Percentiles rank a stretch among this genome's conserved stretches.
Conservation (phyloP, 2,113 vertebrate genomes). For the Esox niger region DNA sequence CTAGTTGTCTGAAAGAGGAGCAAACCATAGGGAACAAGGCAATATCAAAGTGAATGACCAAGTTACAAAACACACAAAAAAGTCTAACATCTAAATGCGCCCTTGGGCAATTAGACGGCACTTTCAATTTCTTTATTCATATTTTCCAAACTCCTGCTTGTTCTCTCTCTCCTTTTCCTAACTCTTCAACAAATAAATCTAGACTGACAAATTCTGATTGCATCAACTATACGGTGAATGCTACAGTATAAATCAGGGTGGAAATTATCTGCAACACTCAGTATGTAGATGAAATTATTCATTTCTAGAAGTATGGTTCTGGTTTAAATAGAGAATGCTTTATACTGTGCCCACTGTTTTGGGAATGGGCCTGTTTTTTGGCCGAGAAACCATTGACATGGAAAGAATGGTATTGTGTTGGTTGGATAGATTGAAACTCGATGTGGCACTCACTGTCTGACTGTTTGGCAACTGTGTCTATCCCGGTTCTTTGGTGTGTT, state of each 20-base stretch:
- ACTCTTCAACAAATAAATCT: background rate
- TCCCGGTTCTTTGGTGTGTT: background rate
- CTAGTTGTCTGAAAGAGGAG: slow-evolving; percentile 6
- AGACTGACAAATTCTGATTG: slow-evolving; percentile 23
- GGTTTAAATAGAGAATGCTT: slow-evolving; percentile 31
- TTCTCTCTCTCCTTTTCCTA: slow-evolving; percentile 23
- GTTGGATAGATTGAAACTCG: slow-evolving; percentile 33
- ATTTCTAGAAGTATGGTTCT: slow-evolving; percentile 12
- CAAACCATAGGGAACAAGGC: background rate
- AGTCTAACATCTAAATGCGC: slow-evolving; percentile 39
- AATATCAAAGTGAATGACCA: background rate
- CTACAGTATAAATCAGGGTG: slow-evolving; percentile 12
- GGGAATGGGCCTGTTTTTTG: background rate
- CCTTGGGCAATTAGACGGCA: slow-evolving; percentile 33
- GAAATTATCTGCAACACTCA: background rate
- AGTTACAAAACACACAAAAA: slow-evolving; percentile 31
- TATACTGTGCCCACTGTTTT: background rate
- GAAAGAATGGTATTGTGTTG: slow-evolving; percentile 37
- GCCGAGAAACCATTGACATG: slow-evolving; percentile 24
- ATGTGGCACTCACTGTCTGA: background rate
- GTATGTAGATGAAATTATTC: background rate
- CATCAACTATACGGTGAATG: background rate
- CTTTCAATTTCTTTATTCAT: slow-evolving; percentile 32
- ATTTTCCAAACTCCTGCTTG: slow-evolving; percentile 7
- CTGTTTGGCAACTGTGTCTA: too few relatives aligned